Conservation (phyloP, 1,140 invertebrate species). For the Panagrolaimus sp. region DNA sequence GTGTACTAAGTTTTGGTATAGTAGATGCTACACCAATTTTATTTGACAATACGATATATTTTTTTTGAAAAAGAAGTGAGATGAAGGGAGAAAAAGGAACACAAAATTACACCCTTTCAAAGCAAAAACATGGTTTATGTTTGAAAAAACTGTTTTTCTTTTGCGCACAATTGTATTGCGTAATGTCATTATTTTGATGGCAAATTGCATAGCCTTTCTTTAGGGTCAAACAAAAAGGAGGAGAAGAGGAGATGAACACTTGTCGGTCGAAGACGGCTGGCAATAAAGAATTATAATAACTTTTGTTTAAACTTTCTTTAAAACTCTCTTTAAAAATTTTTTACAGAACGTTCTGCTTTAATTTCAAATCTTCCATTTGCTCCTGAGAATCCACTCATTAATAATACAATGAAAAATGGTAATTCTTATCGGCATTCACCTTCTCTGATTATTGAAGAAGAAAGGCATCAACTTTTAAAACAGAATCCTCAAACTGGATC, state of each 20-base stretch:
- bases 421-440: neutral
- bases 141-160: too few species aligned
- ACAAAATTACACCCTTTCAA: too few species aligned
- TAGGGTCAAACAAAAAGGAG: neutral
- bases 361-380: neutral
- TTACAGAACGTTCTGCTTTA: constrained; percentile 8
- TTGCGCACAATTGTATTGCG: constrained; percentile 8
- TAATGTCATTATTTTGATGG: constrained; percentile 10
- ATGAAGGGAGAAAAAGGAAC: too few species aligned
- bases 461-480: constrained; percentile 1
- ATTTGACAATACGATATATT: too few species aligned
- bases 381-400: neutral
- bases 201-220: constrained; percentile 1
- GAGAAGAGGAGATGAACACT: neutral
- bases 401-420: constrained; percentile 3
- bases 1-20: too few species aligned
- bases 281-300: neutral
- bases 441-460: neutral
- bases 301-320: neutral
- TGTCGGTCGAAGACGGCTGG: neutral
- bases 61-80: too few species aligned
- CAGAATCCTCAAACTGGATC: neutral
- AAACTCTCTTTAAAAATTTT: neutral
- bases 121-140: too few species aligned
- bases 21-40: too few species aligned